A percentile compares a stretch with the other conserved stretches of the same genome.
Conservation (phyloP, 2,888 invertebrate genomes). For the Aporophyla nigra region DNA sequence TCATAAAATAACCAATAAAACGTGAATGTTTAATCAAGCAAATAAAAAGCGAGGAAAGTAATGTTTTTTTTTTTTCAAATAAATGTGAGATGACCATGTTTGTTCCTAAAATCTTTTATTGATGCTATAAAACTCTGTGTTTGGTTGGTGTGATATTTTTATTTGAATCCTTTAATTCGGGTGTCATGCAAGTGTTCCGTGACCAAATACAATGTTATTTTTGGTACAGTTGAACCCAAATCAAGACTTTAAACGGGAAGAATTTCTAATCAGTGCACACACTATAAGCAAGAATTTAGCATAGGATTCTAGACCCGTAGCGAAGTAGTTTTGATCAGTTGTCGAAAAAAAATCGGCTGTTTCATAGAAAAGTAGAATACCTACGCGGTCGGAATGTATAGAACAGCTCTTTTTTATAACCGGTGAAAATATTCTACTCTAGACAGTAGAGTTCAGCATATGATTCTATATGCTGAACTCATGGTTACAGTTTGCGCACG, state of each 20-base stretch:
- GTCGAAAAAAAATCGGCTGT: too few relatives aligned
- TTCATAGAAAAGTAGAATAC: too few relatives aligned
- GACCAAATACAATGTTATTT: neutral
- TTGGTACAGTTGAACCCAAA: neutral
- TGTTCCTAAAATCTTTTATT: slow-evolving; percentile 1
- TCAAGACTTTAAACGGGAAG: neutral
- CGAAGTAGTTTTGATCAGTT: too few relatives aligned
- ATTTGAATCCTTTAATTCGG: slow-evolving; percentile 12
- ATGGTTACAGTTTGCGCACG: too few relatives aligned
- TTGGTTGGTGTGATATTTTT: slow-evolving; percentile 11
- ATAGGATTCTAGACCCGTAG: too few relatives aligned
- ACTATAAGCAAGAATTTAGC: too few relatives aligned
- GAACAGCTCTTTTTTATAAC: too few relatives aligned
- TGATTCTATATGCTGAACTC: too few relatives aligned
- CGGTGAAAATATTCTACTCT: too few relatives aligned
- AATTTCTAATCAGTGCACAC: too few relatives aligned
- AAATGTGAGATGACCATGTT: neutral
- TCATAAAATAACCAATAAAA: slow-evolving; percentile 44
- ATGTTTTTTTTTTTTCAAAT: neutral
- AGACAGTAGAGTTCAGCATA: too few relatives aligned
- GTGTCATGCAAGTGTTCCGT: neutral
- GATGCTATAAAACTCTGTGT: neutral
- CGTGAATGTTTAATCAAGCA: slow-evolving; percentile 8
- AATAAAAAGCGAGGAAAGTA: neutral
- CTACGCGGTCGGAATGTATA: too few relatives aligned